Percentiles rank a stretch among this genome's conserved stretches.
phyloP scores from a whole-genome alignment of 1,140 invertebrate species.

The Drosophila ercepeae region DNA sequence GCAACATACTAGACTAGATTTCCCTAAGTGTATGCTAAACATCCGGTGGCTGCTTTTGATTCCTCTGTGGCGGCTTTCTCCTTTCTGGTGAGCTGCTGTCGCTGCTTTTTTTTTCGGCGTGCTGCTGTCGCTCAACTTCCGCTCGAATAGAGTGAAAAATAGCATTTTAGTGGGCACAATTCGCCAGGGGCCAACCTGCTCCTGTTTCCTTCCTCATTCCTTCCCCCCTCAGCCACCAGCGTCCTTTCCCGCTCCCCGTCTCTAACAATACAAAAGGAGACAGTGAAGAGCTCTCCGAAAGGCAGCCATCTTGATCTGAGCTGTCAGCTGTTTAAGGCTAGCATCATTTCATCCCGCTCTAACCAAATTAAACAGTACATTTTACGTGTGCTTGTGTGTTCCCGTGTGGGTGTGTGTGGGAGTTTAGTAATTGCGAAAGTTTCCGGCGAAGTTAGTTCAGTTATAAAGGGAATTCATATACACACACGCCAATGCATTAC shows the following conservation, averaged over 20 bases:
- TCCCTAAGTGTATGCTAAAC: conserved; percentile 59
- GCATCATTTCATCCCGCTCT: conserved; percentile 9
- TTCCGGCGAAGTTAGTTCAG: conserved; percentile 45
- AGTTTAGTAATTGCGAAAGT: conserved; percentile 77
- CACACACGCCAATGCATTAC: conserved; percentile 18
- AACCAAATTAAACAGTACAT: conserved; percentile 44
- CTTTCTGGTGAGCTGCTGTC: conserved; percentile 35
- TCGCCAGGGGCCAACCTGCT: conserved; percentile 27
- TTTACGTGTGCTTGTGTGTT: conserved; percentile 29
- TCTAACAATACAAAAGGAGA: conserved; percentile 53
- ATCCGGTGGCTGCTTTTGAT: conserved; percentile 51
- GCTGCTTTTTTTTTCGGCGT: conserved; percentile 32
- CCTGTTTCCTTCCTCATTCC: conserved; percentile 4
- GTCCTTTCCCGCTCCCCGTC: conserved; percentile 20
- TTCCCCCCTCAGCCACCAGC: background rate
- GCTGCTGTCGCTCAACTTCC: conserved; percentile 72
- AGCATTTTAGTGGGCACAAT: conserved; percentile 74
- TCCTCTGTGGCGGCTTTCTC: conserved; percentile 30
- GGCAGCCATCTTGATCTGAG: conserved; percentile 52
- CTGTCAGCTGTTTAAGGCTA: conserved; percentile 47
- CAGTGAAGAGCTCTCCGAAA: background rate
- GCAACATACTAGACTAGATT: too few species aligned
- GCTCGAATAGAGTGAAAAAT: conserved; percentile 80
- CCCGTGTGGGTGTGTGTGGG: conserved; percentile 16
- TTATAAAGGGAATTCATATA: conserved; percentile 54